Evolutionary conservation across 2,113 vertebrate species (phyloP).

Genomic region (Sceloporus undulatus): DNA sequence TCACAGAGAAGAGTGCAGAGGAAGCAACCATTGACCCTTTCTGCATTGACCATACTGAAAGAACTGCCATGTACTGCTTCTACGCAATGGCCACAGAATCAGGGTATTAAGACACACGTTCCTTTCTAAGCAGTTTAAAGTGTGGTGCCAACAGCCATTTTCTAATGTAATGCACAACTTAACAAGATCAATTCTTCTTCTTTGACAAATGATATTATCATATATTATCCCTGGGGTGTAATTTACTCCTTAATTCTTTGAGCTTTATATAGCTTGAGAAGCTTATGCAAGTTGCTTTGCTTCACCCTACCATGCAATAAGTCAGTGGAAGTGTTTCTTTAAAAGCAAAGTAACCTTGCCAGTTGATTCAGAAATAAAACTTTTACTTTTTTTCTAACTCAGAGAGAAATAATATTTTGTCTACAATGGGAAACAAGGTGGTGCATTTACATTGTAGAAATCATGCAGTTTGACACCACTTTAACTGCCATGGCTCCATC

Average conservation of each 20-base stretch:
- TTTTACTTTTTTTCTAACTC: conserved; percentile 39
- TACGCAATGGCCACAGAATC: not conserved
- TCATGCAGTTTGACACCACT: too few species aligned
- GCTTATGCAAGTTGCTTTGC: conserved; percentile 45
- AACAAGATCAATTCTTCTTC: conserved; percentile 58
- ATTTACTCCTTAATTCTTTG: conserved; percentile 51
- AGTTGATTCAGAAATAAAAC: conserved; percentile 29
- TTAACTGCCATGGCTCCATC: too few species aligned
- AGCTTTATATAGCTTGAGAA: conserved; percentile 52
- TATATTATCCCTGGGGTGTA: conserved; percentile 61
- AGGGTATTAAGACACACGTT: not conserved
- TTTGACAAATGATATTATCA: conserved; percentile 57
- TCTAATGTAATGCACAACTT: conserved; percentile 55
- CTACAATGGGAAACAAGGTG: not conserved
- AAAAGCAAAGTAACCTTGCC: conserved; percentile 45
- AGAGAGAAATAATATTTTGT: conserved; percentile 32
- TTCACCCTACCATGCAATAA: conserved; percentile 47
- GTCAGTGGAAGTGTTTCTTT: conserved; percentile 42
- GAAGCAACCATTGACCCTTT: not conserved
- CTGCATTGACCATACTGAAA: conserved; percentile 28
- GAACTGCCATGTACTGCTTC: not conserved
- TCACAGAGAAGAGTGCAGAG: too few species aligned
- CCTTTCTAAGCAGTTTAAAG: conserved; percentile 2
- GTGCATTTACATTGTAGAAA: not conserved
- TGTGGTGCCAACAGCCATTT: conserved; percentile 42